Percentiles rank a stretch among this genome's conserved stretches.
phyloP scores from a whole-genome alignment of 1,140 invertebrate species.

The Stegodyphus dumicola region DNA sequence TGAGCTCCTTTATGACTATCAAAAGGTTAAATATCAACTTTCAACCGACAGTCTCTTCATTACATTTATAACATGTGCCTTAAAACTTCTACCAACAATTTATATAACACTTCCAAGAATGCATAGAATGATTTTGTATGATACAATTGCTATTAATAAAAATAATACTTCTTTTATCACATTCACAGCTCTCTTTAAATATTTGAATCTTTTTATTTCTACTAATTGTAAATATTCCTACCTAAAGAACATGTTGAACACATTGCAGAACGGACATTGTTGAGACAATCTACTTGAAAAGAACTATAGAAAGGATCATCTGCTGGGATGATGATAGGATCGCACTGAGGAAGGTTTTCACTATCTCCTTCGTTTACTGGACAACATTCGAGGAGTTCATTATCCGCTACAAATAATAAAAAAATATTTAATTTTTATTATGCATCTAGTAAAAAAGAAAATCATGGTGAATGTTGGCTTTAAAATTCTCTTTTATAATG shows the following conservation, averaged over 20 bases:
- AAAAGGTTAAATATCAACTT: too few relatives aligned
- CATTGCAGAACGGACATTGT: conserved; percentile 81
- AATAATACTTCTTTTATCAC: too few relatives aligned
- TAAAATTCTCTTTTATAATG: too few relatives aligned
- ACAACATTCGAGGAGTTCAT: conserved; percentile 65
- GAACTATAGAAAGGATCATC: conserved; percentile 82
- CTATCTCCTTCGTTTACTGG: conserved; percentile 32
- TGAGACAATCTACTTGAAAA: conserved; percentile 80
- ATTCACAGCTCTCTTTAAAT: too few relatives aligned
- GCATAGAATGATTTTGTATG: too few relatives aligned
- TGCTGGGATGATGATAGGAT: conserved; percentile 83
- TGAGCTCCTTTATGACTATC: too few relatives aligned
- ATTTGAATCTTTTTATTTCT: too few relatives aligned
- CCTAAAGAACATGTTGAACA: conserved; percentile 63
- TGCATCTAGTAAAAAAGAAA: neutral
- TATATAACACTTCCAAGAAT: too few relatives aligned
- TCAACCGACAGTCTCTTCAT: too few relatives aligned
- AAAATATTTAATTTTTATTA: neutral
- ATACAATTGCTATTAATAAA: too few relatives aligned
- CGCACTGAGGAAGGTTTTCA: conserved; percentile 75
- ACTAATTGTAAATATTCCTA: conserved; percentile 18
- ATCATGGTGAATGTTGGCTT: neutral
- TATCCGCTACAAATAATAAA: conserved; percentile 54
- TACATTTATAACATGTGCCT: too few relatives aligned
- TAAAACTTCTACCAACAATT: too few relatives aligned